Percentiles rank a stretch among this genome's conserved stretches.
Conservation (phyloP, 2,797 vertebrate genomes). For the Labroides dimidiatus region DNA sequence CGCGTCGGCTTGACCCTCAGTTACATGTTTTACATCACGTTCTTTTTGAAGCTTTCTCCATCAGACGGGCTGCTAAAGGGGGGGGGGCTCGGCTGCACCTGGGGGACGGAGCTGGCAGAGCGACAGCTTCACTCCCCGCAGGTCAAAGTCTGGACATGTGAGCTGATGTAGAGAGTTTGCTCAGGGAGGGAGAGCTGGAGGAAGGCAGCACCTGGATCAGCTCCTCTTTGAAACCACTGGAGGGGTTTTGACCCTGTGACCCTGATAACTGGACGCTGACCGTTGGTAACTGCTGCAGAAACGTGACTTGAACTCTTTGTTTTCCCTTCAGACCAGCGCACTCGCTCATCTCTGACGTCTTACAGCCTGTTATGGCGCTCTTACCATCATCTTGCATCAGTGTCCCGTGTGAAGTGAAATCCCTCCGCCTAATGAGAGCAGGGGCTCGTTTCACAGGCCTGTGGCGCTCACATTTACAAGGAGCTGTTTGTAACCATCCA, state of each 20-base stretch:
- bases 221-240: background rate
- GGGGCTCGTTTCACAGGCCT: conserved; percentile 11
- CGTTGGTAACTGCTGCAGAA: conserved; percentile 17
- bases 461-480: conserved; percentile 2
- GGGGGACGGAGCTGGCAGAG: conserved; percentile 27
- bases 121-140: conserved; percentile 36
- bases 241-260: background rate
- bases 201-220: background rate
- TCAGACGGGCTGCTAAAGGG: too few species aligned
- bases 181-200: conserved; percentile 1
- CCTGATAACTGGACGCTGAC: conserved; percentile 4
- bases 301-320: background rate
- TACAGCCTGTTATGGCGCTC: conserved; percentile 26
- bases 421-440: conserved; percentile 9
- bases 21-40: too few species aligned
- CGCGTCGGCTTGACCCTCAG: too few species aligned
- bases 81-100: background rate
- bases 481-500: background rate
- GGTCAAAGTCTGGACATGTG: conserved; percentile 50
- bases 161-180: conserved; percentile 16
- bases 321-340: background rate
- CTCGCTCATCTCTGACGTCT: conserved; percentile 12
- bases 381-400: conserved; percentile 59
- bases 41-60: too few species aligned
- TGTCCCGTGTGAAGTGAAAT: conserved; percentile 29